Evolutionary conservation across 2,797 vertebrate genomes (phyloP).

Genomic region (Alcedo atthis): DNA sequence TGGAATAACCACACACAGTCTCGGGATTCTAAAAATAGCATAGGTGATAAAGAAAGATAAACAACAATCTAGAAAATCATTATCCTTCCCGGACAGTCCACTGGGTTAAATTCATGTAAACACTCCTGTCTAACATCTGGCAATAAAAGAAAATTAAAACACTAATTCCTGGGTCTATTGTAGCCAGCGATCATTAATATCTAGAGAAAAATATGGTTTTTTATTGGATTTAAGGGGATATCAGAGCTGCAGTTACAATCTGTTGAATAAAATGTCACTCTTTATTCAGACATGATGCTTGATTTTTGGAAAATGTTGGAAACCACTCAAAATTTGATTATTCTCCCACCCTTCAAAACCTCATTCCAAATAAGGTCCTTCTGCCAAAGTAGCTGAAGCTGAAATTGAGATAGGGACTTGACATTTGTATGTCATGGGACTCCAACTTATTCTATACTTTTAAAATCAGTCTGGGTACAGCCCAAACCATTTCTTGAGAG

Average conservation of each 20-base stretch:
- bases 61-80: neutral
- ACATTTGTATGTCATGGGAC: neutral
- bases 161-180: constrained; percentile 26
- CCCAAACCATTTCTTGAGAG: neutral
- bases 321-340: neutral
- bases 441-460: neutral
- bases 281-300: neutral
- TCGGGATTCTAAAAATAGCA: constrained; percentile 7
- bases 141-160: constrained; percentile 27
- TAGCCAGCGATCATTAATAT: neutral
- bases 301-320: neutral
- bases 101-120: neutral
- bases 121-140: neutral
- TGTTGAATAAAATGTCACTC: neutral
- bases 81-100: neutral
- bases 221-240: neutral
- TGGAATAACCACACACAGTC: neutral
- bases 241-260: neutral
- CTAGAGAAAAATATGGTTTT: neutral
- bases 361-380: neutral
- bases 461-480: neutral
- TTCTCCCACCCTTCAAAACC: neutral
- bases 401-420: neutral
- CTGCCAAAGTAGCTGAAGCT: neutral
- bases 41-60: constrained; percentile 14